phyloP scores from a whole-genome alignment of 2,888 invertebrate species.

The Neoitamus cyanurus region DNA sequence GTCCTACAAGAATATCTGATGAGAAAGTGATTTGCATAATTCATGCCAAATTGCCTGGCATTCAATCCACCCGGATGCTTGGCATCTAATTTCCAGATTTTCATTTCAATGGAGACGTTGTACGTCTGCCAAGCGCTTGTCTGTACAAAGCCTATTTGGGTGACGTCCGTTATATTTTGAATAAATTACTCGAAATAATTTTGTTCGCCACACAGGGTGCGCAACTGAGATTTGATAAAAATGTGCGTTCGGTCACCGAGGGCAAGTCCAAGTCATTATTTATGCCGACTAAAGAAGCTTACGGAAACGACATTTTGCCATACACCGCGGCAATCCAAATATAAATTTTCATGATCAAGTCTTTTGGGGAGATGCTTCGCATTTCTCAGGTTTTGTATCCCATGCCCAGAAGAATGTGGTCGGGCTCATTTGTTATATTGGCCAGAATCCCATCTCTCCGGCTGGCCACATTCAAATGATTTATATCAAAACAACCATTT shows the following conservation, averaged over 20 bases:
- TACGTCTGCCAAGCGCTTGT: neutral
- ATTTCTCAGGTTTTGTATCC: constrained; percentile 3
- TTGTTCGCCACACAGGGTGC: neutral
- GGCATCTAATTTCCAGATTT: neutral
- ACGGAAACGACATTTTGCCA: constrained; percentile 8
- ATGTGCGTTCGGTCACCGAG: neutral
- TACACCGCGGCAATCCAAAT: neutral
- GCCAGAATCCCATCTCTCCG: neutral
- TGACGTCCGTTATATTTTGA: neutral
- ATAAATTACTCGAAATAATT: constrained; percentile 14
- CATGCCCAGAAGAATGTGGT: neutral
- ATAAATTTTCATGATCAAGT: constrained; percentile 42
- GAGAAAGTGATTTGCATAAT: neutral
- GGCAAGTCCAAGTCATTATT: constrained; percentile 29
- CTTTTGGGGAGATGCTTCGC: constrained; percentile 10
- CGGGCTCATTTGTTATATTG: constrained; percentile 2
- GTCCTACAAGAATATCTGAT: neutral
- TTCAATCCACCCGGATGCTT: neutral
- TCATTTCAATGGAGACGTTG: neutral
- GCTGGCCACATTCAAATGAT: constrained; percentile 23
- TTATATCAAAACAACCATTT: constrained; percentile 1
- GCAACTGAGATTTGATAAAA: constrained; percentile 25
- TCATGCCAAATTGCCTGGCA: neutral
- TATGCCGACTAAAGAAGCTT: constrained; percentile 25
- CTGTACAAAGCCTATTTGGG: neutral